Conservation (phyloP, 1,140 invertebrate species). For the Cyrtorhinus lividipennis region DNA sequence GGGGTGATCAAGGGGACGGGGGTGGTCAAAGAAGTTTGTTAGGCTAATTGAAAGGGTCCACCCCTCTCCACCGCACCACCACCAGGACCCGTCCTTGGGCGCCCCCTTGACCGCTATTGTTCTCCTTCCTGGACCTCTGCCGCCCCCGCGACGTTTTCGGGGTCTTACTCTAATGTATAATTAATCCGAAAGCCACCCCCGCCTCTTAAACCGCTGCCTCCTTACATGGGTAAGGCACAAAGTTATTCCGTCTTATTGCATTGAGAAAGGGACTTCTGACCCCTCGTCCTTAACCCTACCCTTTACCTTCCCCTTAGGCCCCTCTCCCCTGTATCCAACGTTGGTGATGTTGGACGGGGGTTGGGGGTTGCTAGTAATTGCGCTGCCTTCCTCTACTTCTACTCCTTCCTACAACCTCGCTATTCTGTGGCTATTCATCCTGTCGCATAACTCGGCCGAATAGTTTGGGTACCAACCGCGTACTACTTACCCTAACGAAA, state of each 20-base stretch:
- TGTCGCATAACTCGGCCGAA: background rate
- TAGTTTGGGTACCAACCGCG: background rate
- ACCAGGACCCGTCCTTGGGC: background rate
- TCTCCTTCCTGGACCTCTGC: background rate
- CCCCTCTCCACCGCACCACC: background rate
- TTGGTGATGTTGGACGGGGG: no score
- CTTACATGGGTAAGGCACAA: slow-evolving; percentile 4
- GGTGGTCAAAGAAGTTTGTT: slow-evolving; percentile 21
- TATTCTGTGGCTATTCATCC: no score
- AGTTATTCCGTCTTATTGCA: slow-evolving; percentile 20
- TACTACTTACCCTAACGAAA: no score
- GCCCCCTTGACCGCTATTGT: slow-evolving; percentile 15
- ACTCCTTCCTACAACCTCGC: background rate
- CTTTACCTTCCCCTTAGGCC: background rate
- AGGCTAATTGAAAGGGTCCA: slow-evolving; percentile 17
- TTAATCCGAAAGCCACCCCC: slow-evolving; percentile 15
- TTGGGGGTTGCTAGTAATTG: no score
- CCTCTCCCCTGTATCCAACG: no score
- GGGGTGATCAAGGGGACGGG: background rate
- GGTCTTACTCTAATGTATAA: slow-evolving; percentile 17
- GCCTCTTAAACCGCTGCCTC: background rate
- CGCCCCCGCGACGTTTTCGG: background rate
- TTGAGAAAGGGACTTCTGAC: background rate
- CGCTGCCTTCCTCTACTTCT: background rate
- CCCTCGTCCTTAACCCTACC: background rate